Evolutionary conservation across 2,888 invertebrate species (phyloP), one percentile per base, ranked within the genome.

Genomic region (Lasioglossum calceatum): DNA sequence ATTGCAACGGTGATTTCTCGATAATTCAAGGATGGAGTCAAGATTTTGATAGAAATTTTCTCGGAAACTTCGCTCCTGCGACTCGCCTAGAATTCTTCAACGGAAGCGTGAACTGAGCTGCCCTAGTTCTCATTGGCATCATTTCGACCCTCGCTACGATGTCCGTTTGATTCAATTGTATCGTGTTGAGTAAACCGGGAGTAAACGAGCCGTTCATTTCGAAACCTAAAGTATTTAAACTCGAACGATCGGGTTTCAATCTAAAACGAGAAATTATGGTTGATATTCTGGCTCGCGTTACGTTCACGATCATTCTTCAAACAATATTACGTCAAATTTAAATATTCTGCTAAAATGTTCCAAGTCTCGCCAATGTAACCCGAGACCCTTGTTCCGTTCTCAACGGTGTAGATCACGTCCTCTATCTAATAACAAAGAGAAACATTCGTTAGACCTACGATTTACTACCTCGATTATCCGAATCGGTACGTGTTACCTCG

Each of bases 261-360:
- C 90, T 90, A 67, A 42, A 83, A 77, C 3, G 12, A n/a, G 14
- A 42, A 8, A 72, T 78, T 1, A 12, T 42, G 0, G 1, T 16
- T 42, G 27, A 64, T 5, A 32, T 64, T 32, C 7, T 32, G 7
- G 7, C 14, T 32, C 16, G 64, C 16, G 64, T 72, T 7, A 50
- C 44, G 27, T 50, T 14, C 4, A 23, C 27, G 8, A 2, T 32
- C 4, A 58, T 36, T 47, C 19, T 27, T n/a, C 36, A 23, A 72
- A 39, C 19, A 27, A n/a, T 27, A 39, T 85, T 84, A 92, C 92
- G 91, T 92, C 32, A 92, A 91, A 73, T 92, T 92, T 72, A 92
- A 79, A 39, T 73, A 71, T 42, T 91, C 84, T 2, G 89, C 39
- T 4, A 92, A 84, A 19, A 67, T 80, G 16, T 47, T 87, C 92